These are phyloP conservation scores for Chelonus formosanus DNA, from an alignment of 2,888 invertebrate genomes.

Conservation along the genomic window DNA sequence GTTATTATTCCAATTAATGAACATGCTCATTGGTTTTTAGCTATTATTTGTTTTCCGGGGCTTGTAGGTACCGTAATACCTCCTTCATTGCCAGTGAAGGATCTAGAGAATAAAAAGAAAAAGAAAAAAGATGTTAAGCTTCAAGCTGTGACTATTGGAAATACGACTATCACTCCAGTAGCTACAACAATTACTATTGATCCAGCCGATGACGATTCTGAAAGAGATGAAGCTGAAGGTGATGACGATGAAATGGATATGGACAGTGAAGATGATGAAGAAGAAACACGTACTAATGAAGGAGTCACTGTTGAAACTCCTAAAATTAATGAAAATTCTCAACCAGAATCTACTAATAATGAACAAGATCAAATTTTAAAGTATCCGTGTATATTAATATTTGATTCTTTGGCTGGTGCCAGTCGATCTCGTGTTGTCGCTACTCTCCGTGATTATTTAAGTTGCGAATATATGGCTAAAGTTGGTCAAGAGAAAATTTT, in stretches of 20 bases:
- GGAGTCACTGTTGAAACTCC: not conserved
- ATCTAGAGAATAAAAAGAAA: conserved; percentile 61
- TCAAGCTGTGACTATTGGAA: conserved; percentile 70
- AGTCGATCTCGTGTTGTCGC: conserved; percentile 86
- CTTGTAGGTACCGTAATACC: conserved; percentile 74
- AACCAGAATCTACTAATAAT: conserved; percentile 32
- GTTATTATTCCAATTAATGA: conserved; percentile 98
- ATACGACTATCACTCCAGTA: conserved; percentile 71
- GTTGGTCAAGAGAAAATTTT: conserved; percentile 75
- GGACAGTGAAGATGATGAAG: conserved; percentile 63
- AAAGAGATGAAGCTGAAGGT: conserved; percentile 83
- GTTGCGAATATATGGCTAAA: conserved; percentile 85
- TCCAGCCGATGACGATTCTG: conserved; percentile 75
- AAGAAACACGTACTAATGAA: conserved; percentile 1
- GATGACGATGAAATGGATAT: conserved; percentile 77
- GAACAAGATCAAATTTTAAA: conserved; percentile 56
- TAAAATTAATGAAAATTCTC: not conserved
- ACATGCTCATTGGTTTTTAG: conserved; percentile 96
- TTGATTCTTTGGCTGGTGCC: conserved; percentile 88
- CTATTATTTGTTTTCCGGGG: conserved; percentile 94
- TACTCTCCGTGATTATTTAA: conserved; percentile 89
- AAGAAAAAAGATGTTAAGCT: conserved; percentile 67
- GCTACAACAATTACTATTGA: conserved; percentile 67
- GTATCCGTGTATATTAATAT: conserved; percentile 93
- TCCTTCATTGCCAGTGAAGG: conserved; percentile 68